Evolutionary conservation across 30 jellyfish, hydroid and myxozoan genomes (phyloP).

Genomic region (Catostylus mosaicus): DNA sequence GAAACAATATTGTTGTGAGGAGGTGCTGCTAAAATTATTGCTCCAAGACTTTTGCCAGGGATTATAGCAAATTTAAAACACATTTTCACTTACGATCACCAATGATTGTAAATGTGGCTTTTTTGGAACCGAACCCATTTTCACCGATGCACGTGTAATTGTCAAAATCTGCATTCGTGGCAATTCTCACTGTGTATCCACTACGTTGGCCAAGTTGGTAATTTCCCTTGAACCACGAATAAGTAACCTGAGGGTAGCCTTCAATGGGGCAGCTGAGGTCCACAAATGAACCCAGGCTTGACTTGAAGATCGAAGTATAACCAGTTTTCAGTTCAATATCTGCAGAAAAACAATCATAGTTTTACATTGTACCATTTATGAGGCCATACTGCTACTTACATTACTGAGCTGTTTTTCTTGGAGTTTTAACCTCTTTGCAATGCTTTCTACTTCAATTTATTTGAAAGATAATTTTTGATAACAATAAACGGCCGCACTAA

Average conservation of each 20-base stretch:
- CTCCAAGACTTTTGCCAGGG: too few relatives aligned
- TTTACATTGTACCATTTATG: background rate
- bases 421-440: too few relatives aligned
- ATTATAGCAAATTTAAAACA: too few relatives aligned
- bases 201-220: conserved; percentile 18
- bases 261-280: conserved; percentile 50
- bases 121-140: conserved; percentile 41
- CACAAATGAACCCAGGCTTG: conserved; percentile 18
- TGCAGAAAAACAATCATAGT: too few relatives aligned
- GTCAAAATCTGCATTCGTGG: conserved; percentile 20
- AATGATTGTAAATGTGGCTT: conserved; percentile 16
- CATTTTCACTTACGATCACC: conserved; percentile 8
- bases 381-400: too few relatives aligned
- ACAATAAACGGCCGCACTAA: too few relatives aligned
- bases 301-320: background rate
- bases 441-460: too few relatives aligned
- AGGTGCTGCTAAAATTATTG: too few relatives aligned
- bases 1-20: too few relatives aligned
- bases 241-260: conserved; percentile 46
- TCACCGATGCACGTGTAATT: conserved; percentile 54
- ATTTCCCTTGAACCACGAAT: conserved; percentile 38
- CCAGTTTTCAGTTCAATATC: conserved; percentile 34
- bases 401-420: too few relatives aligned
- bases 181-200: conserved; percentile 18
- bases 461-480: too few relatives aligned